Percentiles rank a stretch among this genome's conserved stretches.
These are phyloP conservation scores for Micrasema minimum DNA, from an alignment of 1,140 invertebrate species.

Conservation along the genomic window DNA sequence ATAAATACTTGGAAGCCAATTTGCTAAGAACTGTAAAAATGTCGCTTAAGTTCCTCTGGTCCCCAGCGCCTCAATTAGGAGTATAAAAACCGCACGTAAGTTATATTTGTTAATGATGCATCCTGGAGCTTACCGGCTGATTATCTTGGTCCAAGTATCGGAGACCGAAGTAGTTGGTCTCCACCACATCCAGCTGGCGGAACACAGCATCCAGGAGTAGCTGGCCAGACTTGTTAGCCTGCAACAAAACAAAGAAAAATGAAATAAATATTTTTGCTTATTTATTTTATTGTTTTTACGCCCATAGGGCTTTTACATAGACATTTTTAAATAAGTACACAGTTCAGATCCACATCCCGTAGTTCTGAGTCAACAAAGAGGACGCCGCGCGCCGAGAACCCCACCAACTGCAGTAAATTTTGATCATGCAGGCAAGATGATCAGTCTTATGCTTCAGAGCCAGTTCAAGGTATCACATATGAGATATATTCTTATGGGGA, in stretches of 20 bases:
- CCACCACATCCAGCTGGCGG: slow-evolving; percentile 88
- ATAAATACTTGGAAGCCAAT: too few relatives aligned
- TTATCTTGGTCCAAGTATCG: slow-evolving; percentile 88
- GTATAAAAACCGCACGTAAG: not conserved
- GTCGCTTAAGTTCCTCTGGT: too few relatives aligned
- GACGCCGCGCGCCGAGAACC: too few relatives aligned
- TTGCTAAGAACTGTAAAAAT: too few relatives aligned
- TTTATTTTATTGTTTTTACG: too few relatives aligned
- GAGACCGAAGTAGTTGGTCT: slow-evolving; percentile 93
- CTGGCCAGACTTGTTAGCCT: slow-evolving; percentile 87
- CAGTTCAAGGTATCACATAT: too few relatives aligned
- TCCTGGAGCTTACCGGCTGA: slow-evolving; percentile 79
- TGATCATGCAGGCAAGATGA: too few relatives aligned
- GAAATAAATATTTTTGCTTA: not conserved
- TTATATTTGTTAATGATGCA: not conserved
- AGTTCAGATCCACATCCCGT: not conserved
- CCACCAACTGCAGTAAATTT: too few relatives aligned
- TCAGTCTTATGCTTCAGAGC: too few relatives aligned
- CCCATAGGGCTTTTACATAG: too few relatives aligned
- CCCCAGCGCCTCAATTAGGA: not conserved
- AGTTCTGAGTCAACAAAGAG: too few relatives aligned
- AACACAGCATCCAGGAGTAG: slow-evolving; percentile 88
- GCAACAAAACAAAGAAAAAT: slow-evolving; percentile 64
- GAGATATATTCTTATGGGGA: too few relatives aligned
- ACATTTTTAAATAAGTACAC: not conserved